Base-by-base conservation (phyloP, 2,113 vertebrate genomes). In the Anas platyrhynchos region DNA sequence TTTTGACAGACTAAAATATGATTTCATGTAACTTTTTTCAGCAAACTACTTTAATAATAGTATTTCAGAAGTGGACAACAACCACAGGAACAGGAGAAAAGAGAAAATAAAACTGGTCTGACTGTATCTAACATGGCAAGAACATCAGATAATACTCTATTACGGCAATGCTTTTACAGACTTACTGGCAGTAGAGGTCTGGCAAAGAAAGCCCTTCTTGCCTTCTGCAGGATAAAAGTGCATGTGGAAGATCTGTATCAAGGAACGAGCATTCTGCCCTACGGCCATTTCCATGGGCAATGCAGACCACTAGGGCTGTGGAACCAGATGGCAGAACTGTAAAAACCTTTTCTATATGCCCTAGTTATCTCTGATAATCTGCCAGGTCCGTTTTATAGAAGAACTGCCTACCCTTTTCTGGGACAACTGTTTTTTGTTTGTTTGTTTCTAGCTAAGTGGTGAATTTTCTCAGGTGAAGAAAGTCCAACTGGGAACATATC, bases 71-170 rank as follows among this genome's bases (percentile, higher is more conserved):
- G 76, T 20, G 34, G 68, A 21, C 36, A 92, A 16, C 21, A 50
- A 74, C 38, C 0, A 0, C 1, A 4, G 61, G 80, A 88, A 78
- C 1, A 38, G 54, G 43, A 56, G 69, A 31, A 46, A 89, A 68
- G 52, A 88, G 68, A 66, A 83, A 81, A 81, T 61, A 63, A 78
- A 81, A 74, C 2, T 1, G 9, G 17, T 32, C 52, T 94, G 86
- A 84, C 63, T 75, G 11, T 67, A 68, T 91, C 65, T 83, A 68
- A 92, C 13, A 11, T 61, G 38, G n/a, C 17, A 58, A 82, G 86
- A 94, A 91, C 17, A 68, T 79, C 91, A 92, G 81, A 79, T 54
- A 94, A 74, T 74, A 38, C 13, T 77, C 67, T 59, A 27, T 85
- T 85, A 74, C 55, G 69, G 26, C 50, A 80, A 9, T 78, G 61